Conservation (phyloP, 2,113 vertebrate genomes). For the Grantiella picta region DNA sequence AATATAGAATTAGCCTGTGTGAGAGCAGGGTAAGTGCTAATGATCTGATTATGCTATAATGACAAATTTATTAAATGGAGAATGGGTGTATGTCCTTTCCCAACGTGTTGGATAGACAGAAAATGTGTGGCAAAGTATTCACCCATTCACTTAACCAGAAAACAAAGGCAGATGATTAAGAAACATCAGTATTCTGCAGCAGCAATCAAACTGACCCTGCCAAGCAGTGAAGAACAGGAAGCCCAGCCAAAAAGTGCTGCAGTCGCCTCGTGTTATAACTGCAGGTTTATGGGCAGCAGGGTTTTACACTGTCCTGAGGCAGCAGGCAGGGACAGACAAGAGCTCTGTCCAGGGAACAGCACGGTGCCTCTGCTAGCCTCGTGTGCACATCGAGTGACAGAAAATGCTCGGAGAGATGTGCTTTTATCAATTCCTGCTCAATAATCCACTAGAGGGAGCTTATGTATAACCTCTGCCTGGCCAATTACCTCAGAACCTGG, state of each 20-base stretch:
- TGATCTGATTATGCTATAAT: not conserved
- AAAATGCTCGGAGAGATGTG: not conserved
- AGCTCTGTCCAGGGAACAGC: not conserved
- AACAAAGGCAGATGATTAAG: slow-evolving; percentile 57
- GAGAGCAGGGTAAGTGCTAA: not conserved
- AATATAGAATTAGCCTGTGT: not conserved
- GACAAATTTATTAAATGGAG: not conserved
- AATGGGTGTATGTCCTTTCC: not conserved
- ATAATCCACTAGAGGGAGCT: slow-evolving; percentile 61
- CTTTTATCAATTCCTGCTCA: not conserved
- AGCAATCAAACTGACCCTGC: slow-evolving; percentile 29
- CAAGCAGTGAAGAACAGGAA: not conserved
- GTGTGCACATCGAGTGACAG: not conserved
- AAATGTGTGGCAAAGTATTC: not conserved
- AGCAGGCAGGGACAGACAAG: not conserved
- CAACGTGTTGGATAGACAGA: not conserved
- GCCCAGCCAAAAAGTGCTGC: not conserved
- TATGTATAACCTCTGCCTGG: slow-evolving; percentile 41
- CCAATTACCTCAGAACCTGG: not conserved
- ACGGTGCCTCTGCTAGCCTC: not conserved
- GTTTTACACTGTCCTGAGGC: not conserved
- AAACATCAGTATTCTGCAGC: slow-evolving; percentile 45
- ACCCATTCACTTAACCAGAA: slow-evolving; percentile 36
- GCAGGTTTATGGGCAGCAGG: not conserved
- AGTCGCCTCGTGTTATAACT: not conserved